Percentiles rank a stretch among this genome's conserved stretches.
Evolutionary conservation across 2,113 vertebrate species (phyloP).

Genomic region (Dicrurus megarhynchus): DNA sequence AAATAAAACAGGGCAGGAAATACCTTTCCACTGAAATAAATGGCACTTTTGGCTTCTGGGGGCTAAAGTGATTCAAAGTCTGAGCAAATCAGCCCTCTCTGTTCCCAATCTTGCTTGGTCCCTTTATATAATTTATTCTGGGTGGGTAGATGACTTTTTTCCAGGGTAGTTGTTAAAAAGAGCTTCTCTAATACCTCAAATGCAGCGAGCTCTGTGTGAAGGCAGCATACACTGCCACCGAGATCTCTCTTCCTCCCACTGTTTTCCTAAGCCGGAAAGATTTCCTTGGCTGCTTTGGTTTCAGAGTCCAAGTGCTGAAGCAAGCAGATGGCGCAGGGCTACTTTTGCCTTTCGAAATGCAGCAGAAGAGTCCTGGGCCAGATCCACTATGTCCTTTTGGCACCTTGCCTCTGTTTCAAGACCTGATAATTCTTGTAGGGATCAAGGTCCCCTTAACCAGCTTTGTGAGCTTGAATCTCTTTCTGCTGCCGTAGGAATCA

Average conservation of each 20-base stretch:
- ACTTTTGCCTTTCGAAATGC: neutral
- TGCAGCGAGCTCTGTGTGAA: neutral
- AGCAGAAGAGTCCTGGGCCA: neutral
- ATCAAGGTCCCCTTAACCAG: neutral
- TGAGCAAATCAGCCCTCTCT: neutral
- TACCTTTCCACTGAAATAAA: conserved; percentile 20
- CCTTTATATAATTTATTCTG: neutral
- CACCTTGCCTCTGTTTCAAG: neutral
- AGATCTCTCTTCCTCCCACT: neutral
- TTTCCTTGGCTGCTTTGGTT: neutral
- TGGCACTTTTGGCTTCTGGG: neutral
- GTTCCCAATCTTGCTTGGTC: neutral
- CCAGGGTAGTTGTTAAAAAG: neutral
- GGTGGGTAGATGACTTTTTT: neutral
- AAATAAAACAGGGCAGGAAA: neutral
- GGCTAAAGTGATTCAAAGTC: neutral
- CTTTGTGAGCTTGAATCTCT: neutral
- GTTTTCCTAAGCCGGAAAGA: neutral
- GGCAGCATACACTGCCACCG: neutral
- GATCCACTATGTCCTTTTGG: neutral
- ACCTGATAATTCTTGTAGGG: neutral
- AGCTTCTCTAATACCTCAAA: neutral
- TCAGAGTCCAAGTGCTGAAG: neutral
- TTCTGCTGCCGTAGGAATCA: neutral
- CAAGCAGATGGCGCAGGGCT: neutral